These are phyloP conservation scores for Apocheima hispidaria DNA, from an alignment of 2,888 invertebrate genomes.

Conservation along the genomic window DNA sequence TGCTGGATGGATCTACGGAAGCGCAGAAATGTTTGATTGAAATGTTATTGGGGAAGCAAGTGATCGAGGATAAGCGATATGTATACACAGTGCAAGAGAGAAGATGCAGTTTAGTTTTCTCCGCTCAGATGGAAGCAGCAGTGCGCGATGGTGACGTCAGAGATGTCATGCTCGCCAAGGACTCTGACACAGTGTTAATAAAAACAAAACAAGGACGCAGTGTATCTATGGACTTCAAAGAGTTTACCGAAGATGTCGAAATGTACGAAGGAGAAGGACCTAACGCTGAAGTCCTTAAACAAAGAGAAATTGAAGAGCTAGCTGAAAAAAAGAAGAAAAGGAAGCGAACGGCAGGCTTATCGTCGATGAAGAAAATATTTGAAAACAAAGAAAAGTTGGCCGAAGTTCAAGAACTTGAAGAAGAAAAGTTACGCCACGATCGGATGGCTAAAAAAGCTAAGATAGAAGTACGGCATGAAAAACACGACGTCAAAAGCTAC, in stretches of 20 bases:
- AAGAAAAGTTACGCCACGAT: conserved; percentile 78
- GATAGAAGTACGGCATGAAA: conserved; percentile 78
- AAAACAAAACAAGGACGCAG: conserved; percentile 91
- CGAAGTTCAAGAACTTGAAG: conserved; percentile 87
- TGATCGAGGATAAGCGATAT: conserved; percentile 87
- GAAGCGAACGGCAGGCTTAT: conserved; percentile 88
- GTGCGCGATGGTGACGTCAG: conserved; percentile 91
- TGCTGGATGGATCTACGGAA: conserved; percentile 89
- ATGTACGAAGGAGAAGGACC: conserved; percentile 91
- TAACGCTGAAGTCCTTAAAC: conserved; percentile 87
- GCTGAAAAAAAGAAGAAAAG: conserved; percentile 85
- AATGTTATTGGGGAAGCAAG: conserved; percentile 86
- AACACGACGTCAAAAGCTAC: conserved; percentile 78
- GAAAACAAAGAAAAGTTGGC: conserved; percentile 91
- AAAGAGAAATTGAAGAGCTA: conserved; percentile 85
- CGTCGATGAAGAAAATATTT: conserved; percentile 89
- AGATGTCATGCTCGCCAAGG: conserved; percentile 91
- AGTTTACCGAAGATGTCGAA: conserved; percentile 85
- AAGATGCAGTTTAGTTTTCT: conserved; percentile 90
- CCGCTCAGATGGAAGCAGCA: conserved; percentile 90
- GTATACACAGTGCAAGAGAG: conserved; percentile 92
- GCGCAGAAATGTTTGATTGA: conserved; percentile 88
- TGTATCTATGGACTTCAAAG: conserved; percentile 90
- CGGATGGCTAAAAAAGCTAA: conserved; percentile 75
- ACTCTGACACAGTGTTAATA: conserved; percentile 90